Conservation (phyloP, 2,113 vertebrate genomes). For the Xerus inauris region DNA sequence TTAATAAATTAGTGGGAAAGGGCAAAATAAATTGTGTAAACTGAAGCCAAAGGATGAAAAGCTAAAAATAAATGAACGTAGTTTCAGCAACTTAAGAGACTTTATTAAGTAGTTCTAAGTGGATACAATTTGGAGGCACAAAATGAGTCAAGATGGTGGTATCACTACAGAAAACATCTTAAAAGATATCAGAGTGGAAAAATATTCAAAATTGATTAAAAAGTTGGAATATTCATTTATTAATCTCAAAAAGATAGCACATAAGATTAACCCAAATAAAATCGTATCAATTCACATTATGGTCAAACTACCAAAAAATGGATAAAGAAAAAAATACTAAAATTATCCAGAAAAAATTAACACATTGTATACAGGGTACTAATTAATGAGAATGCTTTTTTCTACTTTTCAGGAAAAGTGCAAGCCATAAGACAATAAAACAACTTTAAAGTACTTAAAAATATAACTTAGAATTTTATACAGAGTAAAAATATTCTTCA, state of each 20-base stretch:
- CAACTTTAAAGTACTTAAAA: neutral
- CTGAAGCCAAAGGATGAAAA: neutral
- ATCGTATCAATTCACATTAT: neutral
- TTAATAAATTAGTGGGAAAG: neutral
- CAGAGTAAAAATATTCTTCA: neutral
- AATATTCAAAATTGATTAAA: neutral
- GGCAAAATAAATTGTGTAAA: neutral
- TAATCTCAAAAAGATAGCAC: neutral
- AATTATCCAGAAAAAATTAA: neutral
- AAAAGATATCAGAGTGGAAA: neutral
- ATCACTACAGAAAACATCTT: neutral
- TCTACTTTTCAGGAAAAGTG: neutral
- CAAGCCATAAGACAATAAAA: neutral
- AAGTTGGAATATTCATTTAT: neutral
- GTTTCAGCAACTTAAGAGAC: neutral
- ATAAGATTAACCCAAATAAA: neutral
- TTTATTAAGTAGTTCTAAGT: neutral
- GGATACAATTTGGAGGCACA: neutral
- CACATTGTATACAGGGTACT: neutral
- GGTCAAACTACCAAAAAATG: neutral
- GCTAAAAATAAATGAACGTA: neutral
- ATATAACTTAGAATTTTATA: neutral
- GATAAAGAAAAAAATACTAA: neutral
- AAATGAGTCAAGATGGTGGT: neutral
- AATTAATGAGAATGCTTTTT: neutral